A percentile compares a stretch with the other conserved stretches of the same genome.
Conservation (phyloP, 2,797 vertebrate genomes). For the Pristis pectinata region DNA sequence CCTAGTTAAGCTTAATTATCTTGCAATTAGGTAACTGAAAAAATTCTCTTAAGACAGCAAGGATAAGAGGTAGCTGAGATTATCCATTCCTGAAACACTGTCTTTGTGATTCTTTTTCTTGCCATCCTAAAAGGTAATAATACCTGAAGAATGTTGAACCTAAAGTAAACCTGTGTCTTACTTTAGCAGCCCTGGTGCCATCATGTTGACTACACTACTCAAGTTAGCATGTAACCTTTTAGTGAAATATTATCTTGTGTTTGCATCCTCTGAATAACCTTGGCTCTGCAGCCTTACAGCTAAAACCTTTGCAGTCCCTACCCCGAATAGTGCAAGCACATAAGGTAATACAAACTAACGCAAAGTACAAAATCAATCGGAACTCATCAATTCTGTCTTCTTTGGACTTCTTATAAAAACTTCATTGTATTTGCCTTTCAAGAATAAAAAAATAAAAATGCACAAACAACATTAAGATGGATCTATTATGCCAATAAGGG, state of each 20-base stretch:
- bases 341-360: background rate
- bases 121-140: background rate
- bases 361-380: background rate
- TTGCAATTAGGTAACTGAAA: background rate
- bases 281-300: slow-evolving; percentile 21
- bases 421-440: background rate
- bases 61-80: background rate
- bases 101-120: background rate
- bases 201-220: slow-evolving; percentile 37
- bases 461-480: background rate
- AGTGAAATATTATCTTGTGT: slow-evolving; percentile 44
- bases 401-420: background rate
- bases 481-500: background rate
- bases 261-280: slow-evolving; percentile 35
- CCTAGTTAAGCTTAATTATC: background rate
- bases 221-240: slow-evolving; percentile 42
- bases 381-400: background rate
- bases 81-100: background rate
- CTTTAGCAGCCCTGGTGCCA: slow-evolving; percentile 15
- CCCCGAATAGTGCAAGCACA: background rate
- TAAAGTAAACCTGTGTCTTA: background rate
- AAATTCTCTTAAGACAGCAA: background rate
- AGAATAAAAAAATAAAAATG: background rate
- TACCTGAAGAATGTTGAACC: background rate
- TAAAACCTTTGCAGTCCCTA: background rate